Evolutionary conservation across 2,113 vertebrate genomes (phyloP).

Genomic region (Microtus richardsoni): DNA sequence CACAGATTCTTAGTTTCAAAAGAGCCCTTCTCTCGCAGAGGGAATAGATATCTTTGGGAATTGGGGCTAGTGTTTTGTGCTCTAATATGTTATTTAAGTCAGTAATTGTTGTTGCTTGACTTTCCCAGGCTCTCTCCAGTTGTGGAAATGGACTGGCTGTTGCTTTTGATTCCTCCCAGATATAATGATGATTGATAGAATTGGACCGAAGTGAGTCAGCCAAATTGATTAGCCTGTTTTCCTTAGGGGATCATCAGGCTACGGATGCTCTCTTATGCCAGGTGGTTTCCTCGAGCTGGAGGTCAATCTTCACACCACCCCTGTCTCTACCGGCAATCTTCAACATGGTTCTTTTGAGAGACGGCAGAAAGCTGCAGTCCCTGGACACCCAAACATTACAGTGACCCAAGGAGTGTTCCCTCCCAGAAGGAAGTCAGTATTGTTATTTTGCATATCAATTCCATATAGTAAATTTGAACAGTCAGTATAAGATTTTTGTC

Average conservation of each 20-base stretch:
- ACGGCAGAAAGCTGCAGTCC: background rate
- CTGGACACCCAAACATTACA: background rate
- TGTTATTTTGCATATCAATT: background rate
- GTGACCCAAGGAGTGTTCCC: background rate
- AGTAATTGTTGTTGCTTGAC: slow-evolving; percentile 19
- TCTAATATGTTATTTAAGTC: background rate
- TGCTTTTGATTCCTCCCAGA: slow-evolving; percentile 46
- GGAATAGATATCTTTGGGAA: background rate
- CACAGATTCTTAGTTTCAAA: slow-evolving; percentile 40
- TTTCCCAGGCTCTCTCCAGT: slow-evolving; percentile 29
- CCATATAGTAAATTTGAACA: background rate
- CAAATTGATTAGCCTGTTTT: slow-evolving; percentile 53
- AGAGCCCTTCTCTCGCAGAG: background rate
- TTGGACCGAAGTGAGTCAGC: slow-evolving; percentile 8
- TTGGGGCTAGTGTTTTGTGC: slow-evolving; percentile 12
- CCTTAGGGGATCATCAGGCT: slow-evolving; percentile 16
- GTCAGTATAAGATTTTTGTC: slow-evolving; percentile 12
- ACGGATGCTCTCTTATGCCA: background rate
- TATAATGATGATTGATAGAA: slow-evolving; percentile 40
- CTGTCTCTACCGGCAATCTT: background rate
- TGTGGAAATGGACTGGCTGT: background rate
- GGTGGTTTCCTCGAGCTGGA: background rate
- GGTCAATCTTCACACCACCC: background rate
- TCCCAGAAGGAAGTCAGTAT: background rate
- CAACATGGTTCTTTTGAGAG: background rate